These are phyloP conservation scores for Danaus melanippus DNA, from an alignment of 1,140 invertebrate species.

Conservation along the genomic window DNA sequence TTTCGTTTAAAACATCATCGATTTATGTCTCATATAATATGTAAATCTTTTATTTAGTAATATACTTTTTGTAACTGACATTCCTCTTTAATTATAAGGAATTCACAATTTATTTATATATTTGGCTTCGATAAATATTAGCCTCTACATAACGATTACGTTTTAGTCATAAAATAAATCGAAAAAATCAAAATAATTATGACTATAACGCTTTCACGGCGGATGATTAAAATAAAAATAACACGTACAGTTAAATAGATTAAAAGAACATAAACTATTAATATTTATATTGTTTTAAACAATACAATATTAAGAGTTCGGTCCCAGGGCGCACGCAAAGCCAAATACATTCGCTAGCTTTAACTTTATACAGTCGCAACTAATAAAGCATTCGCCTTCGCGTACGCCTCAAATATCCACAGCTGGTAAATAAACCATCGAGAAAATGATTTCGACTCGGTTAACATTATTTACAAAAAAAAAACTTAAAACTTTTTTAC, in stretches of 20 bases:
- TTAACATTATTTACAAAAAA: slow-evolving; percentile 43
- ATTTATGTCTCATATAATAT: too few species aligned
- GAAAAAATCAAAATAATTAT: slow-evolving; percentile 7
- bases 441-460: slow-evolving; percentile 4
- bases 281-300: background rate
- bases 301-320: slow-evolving; percentile 8
- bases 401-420: slow-evolving; percentile 34
- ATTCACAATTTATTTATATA: too few species aligned
- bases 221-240: too few species aligned
- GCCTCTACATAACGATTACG: too few species aligned
- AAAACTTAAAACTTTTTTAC: slow-evolving; percentile 33
- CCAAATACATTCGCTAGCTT: slow-evolving; percentile 35
- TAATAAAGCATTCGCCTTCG: slow-evolving; percentile 34
- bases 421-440: slow-evolving; percentile 21
- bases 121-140: too few species aligned
- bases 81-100: too few species aligned
- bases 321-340: slow-evolving; percentile 41
- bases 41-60: too few species aligned
- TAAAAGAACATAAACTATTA: slow-evolving; percentile 9
- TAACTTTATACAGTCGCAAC: slow-evolving; percentile 22
- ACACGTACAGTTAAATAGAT: too few species aligned
- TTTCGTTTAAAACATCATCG: too few species aligned
- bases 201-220: slow-evolving; percentile 6
- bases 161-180: too few species aligned
- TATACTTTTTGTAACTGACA: too few species aligned